These are phyloP conservation scores for Hydrophis major DNA, from an alignment of 2,797 vertebrate genomes.

Conservation along the genomic window DNA sequence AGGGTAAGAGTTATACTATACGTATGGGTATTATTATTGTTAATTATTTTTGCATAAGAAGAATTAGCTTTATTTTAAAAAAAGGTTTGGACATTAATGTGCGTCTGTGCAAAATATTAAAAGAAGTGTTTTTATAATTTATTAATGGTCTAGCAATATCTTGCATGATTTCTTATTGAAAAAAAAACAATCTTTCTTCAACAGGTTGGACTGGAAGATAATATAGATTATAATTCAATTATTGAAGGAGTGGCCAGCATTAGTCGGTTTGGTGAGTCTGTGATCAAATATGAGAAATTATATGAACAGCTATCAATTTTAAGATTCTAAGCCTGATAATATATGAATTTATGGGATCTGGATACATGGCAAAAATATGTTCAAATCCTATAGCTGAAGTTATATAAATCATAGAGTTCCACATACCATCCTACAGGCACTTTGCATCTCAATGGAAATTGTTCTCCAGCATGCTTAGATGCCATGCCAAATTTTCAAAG, in stretches of 20 bases:
- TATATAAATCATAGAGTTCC: background rate
- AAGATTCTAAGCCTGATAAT: background rate
- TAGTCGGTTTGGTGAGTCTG: slow-evolving; percentile 86
- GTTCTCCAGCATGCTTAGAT: background rate
- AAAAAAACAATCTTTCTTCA: slow-evolving; percentile 52
- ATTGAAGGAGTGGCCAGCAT: slow-evolving; percentile 85
- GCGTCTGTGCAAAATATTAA: slow-evolving; percentile 1
- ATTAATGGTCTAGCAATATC: background rate
- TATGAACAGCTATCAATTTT: slow-evolving; percentile 2
- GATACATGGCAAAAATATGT: background rate
- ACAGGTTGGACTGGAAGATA: slow-evolving; percentile 86
- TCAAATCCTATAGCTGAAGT: background rate
- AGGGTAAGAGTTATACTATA: slow-evolving; percentile 26
- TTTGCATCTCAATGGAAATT: background rate
- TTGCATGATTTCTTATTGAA: background rate
- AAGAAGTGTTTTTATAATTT: background rate
- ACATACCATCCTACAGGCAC: background rate
- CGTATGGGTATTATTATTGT: background rate
- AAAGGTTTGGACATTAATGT: background rate
- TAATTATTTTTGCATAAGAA: background rate
- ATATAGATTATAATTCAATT: slow-evolving; percentile 82
- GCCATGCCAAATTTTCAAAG: background rate
- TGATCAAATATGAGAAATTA: slow-evolving; percentile 26
- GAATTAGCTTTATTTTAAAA: background rate
- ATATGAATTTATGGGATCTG: background rate